Evolutionary conservation across 2,797 vertebrate genomes (phyloP).

Genomic region (Rhabdomys pumilio): DNA sequence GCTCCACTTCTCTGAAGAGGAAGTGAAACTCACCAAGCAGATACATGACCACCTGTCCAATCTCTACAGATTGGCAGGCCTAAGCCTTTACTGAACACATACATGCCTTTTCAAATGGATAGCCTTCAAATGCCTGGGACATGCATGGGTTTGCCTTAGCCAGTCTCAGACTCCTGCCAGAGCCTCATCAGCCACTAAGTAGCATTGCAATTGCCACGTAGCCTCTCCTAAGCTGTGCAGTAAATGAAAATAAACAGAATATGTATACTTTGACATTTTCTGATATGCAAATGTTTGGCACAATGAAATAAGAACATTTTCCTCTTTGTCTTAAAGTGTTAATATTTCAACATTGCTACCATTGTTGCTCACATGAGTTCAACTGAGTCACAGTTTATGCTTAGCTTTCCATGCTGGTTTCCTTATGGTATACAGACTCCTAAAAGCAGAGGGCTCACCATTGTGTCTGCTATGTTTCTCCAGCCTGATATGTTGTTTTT

Average conservation of each 20-base stretch:
- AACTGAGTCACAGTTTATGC: conserved; percentile 24
- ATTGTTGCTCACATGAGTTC: background rate
- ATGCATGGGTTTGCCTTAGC: background rate
- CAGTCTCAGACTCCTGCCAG: background rate
- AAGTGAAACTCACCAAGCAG: background rate
- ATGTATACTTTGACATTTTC: conserved; percentile 50
- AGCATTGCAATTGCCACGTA: background rate
- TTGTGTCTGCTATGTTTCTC: background rate
- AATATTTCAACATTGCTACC: background rate
- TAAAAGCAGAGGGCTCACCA: background rate
- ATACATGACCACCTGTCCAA: no score
- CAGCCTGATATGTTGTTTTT: background rate
- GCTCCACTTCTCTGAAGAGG: background rate
- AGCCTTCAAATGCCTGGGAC: background rate
- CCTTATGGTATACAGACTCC: background rate
- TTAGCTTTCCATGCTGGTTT: background rate
- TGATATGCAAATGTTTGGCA: conserved; percentile 24
- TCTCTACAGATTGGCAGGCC: background rate
- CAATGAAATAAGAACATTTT: conserved; percentile 39
- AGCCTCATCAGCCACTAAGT: background rate
- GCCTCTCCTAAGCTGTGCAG: background rate
- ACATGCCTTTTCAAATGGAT: background rate
- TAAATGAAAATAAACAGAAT: background rate
- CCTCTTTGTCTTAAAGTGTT: conserved; percentile 25
- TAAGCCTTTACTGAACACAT: background rate